Conservation (phyloP, 2,797 vertebrate species). For the Dallia pectoralis region DNA sequence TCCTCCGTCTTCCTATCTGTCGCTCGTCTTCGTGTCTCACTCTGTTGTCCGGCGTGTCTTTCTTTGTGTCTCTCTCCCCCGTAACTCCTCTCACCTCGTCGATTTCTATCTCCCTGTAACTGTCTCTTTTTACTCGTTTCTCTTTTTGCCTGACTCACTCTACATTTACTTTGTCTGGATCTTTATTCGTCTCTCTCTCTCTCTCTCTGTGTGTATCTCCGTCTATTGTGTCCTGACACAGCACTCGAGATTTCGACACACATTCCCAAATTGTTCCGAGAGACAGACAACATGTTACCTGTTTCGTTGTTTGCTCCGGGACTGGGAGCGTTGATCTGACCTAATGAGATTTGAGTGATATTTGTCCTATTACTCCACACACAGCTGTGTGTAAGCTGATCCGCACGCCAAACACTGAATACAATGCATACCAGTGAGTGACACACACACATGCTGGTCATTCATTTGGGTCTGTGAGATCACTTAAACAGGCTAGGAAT, state of each 20-base stretch:
- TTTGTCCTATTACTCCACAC: slow-evolving; percentile 6
- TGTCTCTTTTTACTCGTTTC: neutral
- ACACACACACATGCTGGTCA: slow-evolving; percentile 54
- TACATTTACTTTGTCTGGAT: neutral
- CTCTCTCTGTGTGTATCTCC: neutral
- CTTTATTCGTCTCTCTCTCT: slow-evolving; percentile 12
- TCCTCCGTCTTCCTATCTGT: neutral
- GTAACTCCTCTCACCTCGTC: neutral
- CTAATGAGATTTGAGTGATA: neutral
- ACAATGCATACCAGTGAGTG: slow-evolving; percentile 45
- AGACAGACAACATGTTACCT: neutral
- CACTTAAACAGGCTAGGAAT: slow-evolving; percentile 68
- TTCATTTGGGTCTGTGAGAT: slow-evolving; percentile 57
- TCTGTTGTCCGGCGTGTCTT: neutral
- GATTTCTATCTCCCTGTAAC: slow-evolving; percentile 2
- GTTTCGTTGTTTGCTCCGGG: neutral
- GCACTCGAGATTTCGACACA: neutral
- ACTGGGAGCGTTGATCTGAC: neutral
- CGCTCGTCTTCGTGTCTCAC: neutral
- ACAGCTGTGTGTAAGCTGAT: slow-evolving; percentile 23
- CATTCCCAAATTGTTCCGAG: neutral
- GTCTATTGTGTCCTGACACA: neutral
- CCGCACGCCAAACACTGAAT: slow-evolving; percentile 17
- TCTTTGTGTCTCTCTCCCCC: slow-evolving; percentile 28
- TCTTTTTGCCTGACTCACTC: neutral